Percentiles rank a stretch among this genome's conserved stretches.
These are phyloP conservation scores for Gryllus bimaculatus DNA, from an alignment of 1,140 invertebrate species.

Conservation along the genomic window DNA sequence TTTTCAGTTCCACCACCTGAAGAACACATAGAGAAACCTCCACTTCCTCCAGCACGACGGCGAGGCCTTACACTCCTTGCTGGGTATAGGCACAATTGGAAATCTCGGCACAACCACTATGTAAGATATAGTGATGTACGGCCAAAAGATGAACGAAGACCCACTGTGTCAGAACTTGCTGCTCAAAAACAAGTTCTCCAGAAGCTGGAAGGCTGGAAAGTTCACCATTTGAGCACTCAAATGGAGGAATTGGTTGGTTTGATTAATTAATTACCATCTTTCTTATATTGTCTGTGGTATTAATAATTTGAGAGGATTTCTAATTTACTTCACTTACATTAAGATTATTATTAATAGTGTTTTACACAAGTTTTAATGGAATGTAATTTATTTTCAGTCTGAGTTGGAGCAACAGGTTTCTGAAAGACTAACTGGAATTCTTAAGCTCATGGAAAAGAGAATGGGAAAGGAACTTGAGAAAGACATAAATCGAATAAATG, in stretches of 20 bases:
- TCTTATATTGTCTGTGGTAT: neutral
- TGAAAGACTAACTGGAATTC: constrained; percentile 50
- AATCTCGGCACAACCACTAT: constrained; percentile 69
- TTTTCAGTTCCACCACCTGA: neutral
- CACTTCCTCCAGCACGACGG: neutral
- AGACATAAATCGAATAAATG: constrained; percentile 61
- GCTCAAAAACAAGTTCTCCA: constrained; percentile 79
- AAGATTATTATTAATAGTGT: neutral
- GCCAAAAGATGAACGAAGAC: constrained; percentile 70
- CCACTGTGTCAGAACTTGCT: constrained; percentile 78
- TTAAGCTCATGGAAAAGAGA: constrained; percentile 56
- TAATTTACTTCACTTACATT: too few relatives aligned
- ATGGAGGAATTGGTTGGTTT: constrained; percentile 75
- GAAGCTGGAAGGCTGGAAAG: constrained; percentile 91
- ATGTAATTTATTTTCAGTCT: constrained; percentile 31
- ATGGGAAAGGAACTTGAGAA: constrained; percentile 44
- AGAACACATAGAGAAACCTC: neutral
- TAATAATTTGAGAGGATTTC: neutral
- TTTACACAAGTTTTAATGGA: too few relatives aligned
- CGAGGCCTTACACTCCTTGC: constrained; percentile 34
- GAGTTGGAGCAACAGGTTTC: constrained; percentile 50
- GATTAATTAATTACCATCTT: neutral
- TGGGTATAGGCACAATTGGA: constrained; percentile 41
- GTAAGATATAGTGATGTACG: constrained; percentile 77
- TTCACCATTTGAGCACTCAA: constrained; percentile 83